A percentile compares a stretch with the other conserved stretches of the same genome.
These are phyloP conservation scores for Aphelocoma coerulescens DNA, from an alignment of 2,113 vertebrate genomes.

Conservation along the genomic window DNA sequence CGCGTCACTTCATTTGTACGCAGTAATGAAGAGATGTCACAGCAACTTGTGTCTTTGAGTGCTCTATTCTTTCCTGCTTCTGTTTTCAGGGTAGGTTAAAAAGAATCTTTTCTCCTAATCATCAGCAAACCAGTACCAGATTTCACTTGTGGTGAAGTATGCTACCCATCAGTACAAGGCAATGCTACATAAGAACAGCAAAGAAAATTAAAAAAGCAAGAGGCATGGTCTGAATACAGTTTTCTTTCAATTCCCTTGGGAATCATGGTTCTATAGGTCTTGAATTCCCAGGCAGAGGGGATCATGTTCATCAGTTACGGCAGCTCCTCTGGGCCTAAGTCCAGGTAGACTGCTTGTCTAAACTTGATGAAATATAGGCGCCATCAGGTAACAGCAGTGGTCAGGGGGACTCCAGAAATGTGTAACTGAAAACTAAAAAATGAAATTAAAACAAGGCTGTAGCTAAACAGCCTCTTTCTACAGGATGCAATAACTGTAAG, in stretches of 20 bases:
- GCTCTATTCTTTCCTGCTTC: constrained; percentile 75
- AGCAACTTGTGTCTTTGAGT: constrained; percentile 74
- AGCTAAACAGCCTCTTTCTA: constrained; percentile 67
- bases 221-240: constrained; percentile 62
- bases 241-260: constrained; percentile 81
- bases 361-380: constrained; percentile 82
- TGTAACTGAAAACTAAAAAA: constrained; percentile 90
- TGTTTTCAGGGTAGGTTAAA: constrained; percentile 80
- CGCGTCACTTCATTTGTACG: constrained; percentile 40
- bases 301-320: constrained; percentile 84
- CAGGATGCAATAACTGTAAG: constrained; percentile 62
- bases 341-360: constrained; percentile 85
- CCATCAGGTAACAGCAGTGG: constrained; percentile 87
- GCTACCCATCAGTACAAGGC: constrained; percentile 67
- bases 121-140: constrained; percentile 67
- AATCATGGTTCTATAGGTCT: constrained; percentile 74
- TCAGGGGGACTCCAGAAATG: constrained; percentile 77
- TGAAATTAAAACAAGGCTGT: constrained; percentile 73
- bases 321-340: constrained; percentile 80
- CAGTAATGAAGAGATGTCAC: constrained; percentile 85
- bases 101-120: constrained; percentile 75
- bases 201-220: constrained; percentile 74
- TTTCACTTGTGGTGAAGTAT: constrained; percentile 64
- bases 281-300: constrained; percentile 79
- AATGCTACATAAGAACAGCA: constrained; percentile 65